phyloP scores from a whole-genome alignment of 2,888 invertebrate species.

The Parasteatoda lunata region DNA sequence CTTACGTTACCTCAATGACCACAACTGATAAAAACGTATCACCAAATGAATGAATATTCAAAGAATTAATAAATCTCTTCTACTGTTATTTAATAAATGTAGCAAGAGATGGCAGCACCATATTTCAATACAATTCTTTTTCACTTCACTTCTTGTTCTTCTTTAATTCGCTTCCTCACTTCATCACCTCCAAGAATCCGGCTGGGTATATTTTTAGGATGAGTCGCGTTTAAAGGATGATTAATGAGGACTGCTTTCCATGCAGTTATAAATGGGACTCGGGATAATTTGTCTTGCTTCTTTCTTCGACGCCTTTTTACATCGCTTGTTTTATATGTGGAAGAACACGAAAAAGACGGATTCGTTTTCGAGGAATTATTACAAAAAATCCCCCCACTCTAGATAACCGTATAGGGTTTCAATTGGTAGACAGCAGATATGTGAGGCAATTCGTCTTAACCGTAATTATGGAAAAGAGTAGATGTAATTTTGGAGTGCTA shows the following conservation, averaged over 20 bases:
- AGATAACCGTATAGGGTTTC: constrained; percentile 40
- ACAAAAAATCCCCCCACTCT: constrained; percentile 49
- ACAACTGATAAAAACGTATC: too few relatives aligned
- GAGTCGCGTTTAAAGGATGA: constrained; percentile 64
- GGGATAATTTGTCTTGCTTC: constrained; percentile 64
- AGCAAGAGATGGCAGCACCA: constrained; percentile 5
- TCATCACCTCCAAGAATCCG: constrained; percentile 64
- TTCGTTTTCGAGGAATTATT: background rate
- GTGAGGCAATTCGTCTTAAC: constrained; percentile 54
- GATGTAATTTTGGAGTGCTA: background rate
- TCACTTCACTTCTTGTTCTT: background rate
- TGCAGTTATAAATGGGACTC: constrained; percentile 62
- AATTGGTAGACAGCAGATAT: constrained; percentile 32
- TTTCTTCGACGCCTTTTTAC: constrained; percentile 18
- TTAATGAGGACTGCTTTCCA: constrained; percentile 57
- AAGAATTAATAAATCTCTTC: background rate
- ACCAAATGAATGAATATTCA: too few relatives aligned
- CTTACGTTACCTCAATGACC: too few relatives aligned
- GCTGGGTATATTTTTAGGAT: constrained; percentile 59
- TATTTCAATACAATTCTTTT: background rate
- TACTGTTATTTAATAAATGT: background rate
- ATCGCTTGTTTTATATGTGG: constrained; percentile 20
- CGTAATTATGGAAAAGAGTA: constrained; percentile 37
- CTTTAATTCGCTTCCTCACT: constrained; percentile 53
- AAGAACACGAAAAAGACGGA: constrained; percentile 14